A percentile compares a stretch with the other conserved stretches of the same genome.
Evolutionary conservation across 2,113 vertebrate species (phyloP).

Genomic region (Leptosomus discolor): DNA sequence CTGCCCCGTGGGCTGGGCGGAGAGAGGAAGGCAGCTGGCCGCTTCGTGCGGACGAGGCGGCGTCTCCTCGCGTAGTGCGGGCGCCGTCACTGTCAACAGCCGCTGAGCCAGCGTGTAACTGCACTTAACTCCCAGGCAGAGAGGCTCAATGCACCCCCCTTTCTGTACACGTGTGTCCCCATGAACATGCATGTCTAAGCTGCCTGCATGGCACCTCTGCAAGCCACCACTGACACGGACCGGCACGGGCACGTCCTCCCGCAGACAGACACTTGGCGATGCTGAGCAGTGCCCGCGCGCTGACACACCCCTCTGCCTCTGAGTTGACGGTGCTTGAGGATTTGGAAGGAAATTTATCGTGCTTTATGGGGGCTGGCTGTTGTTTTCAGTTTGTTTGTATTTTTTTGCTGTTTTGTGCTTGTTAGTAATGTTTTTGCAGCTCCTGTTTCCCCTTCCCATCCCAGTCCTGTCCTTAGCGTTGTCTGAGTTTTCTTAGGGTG

Average conservation of each 20-base stretch:
- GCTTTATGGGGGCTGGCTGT: conserved; percentile 36
- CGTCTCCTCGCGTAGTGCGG: fast-evolving
- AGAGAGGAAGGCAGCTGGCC: not conserved
- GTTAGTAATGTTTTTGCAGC: conserved; percentile 50
- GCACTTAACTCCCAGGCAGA: not conserved
- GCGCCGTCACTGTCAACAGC: fast-evolving
- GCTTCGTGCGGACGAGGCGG: not conserved
- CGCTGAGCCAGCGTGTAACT: too few species aligned
- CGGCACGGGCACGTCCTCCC: fast-evolving
- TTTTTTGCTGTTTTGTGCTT: conserved; percentile 36
- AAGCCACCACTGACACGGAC: not conserved
- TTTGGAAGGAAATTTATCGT: conserved; percentile 22
- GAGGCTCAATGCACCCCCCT: not conserved
- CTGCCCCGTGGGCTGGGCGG: not conserved
- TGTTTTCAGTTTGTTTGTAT: conserved; percentile 44
- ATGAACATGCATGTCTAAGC: not conserved
- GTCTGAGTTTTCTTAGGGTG: not conserved
- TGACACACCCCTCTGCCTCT: not conserved
- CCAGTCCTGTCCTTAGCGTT: conserved; percentile 34
- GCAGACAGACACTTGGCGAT: fast-evolving
- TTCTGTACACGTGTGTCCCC: not conserved
- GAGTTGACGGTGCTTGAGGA: not conserved
- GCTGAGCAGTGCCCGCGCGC: not conserved
- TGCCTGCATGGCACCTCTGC: conserved; percentile 32
- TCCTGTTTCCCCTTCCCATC: conserved; percentile 9